phyloP scores from a whole-genome alignment of 2,797 vertebrate genomes.

The Tiaroga cobitis region DNA sequence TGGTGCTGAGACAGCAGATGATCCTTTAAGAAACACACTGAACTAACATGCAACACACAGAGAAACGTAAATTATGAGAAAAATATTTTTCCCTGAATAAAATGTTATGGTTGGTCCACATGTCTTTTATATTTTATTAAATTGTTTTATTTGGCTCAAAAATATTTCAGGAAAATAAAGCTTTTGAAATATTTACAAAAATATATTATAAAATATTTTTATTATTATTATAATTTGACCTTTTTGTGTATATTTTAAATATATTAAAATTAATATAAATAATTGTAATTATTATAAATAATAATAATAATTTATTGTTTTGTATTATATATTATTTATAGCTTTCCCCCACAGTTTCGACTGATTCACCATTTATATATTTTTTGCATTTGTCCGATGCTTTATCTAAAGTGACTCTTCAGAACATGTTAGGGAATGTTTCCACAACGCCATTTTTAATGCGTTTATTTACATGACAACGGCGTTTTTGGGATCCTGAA shows the following conservation, averaged over 20 bases:
- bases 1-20: slow-evolving; percentile 62
- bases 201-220: neutral
- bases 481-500: neutral
- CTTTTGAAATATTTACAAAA: too few species aligned
- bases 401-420: neutral
- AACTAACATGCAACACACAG: slow-evolving; percentile 42
- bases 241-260: neutral
- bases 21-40: slow-evolving; percentile 64
- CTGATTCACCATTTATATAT: neutral
- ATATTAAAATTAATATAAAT: too few species aligned
- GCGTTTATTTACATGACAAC: neutral
- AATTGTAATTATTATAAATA: too few species aligned
- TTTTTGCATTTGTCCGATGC: neutral
- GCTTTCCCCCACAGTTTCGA: neutral
- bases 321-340: too few species aligned
- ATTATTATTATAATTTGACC: neutral
- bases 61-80: neutral
- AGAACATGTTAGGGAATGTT: too few species aligned
- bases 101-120: too few species aligned
- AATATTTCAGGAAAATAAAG: neutral
- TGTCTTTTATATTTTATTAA: too few species aligned
- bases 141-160: neutral
- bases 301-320: too few species aligned
- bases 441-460: neutral
- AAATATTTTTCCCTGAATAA: neutral